Base-by-base conservation (phyloP, 2,797 vertebrate genomes). In the Eleutherodactylus coqui region DNA sequence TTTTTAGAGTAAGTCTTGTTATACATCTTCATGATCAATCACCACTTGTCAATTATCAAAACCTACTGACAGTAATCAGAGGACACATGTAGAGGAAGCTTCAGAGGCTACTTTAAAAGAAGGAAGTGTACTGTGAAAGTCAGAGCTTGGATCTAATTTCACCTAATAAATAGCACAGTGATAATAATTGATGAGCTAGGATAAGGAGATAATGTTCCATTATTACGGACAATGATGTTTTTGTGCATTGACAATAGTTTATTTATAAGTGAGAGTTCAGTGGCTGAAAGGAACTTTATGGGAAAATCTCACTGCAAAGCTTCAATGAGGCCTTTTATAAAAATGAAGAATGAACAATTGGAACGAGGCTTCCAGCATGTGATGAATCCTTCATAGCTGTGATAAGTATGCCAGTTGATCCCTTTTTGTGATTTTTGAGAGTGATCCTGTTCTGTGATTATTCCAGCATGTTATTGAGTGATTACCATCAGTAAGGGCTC, bases 101-200 rank as follows among this genome's bases (percentile, higher is more conserved):
- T 58, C n/a, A 55, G 13, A 8, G 34, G 36, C 0, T 21, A 32
- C 13, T 43, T 79, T 32, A 11, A 38, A 47, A 45, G 10, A 34
- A 64, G 41, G 51, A 36, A 55, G 19, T 29, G 32, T 72, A 19
- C 14, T 58, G 51, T 45, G 64, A 85, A 81, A 64, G 72, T 51
- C 64, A 27, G 27, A 16, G 19, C 34, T 41, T n/a, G 47, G 62
- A 86, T 86, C 79, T 86, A 34, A 82, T 86, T 82, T 77, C 85
- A 67, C 72, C 51, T 53, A 45, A 75, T 76, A 86, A 79, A 82
- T 67, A 75, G 69, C 55, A 43, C 69, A 76, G 36, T 51, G 62
- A 86, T 64, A 86, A 86, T 76, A 82, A 86, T 86, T 86, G 58
- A 86, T 76, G 85, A 86, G 72, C 70, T 76, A 17, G 72, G 85